Base-by-base conservation (phyloP, 92 coral and sea anemone species). In the Virgularia gustaviana region DNA sequence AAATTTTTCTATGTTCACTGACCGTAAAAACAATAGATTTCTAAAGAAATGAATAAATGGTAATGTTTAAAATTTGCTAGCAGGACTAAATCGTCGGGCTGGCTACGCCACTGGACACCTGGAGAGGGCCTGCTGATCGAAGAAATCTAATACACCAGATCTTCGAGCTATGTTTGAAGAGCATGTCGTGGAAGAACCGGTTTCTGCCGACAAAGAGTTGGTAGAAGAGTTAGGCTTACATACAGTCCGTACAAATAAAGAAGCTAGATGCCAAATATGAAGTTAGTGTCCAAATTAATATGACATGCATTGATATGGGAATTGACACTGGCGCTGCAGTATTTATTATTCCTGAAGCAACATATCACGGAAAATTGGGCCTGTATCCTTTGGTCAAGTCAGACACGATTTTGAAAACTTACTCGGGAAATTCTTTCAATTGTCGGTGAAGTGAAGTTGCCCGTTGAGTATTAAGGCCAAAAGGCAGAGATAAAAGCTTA, bases 261-360 rank as follows among this genome's bases (percentile, higher is more conserved):
- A 70, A 76, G 52, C 13, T 43, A 27, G 52, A 65, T 0, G 33
- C 18, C 23, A 47, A 28, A 27, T 29, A n/a, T n/a, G n/a, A n/a
- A n/a, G n/a, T n/a, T n/a, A n/a, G n/a, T n/a, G n/a, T n/a, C n/a
- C n/a, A n/a, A n/a, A n/a, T n/a, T n/a, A n/a, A n/a, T n/a, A n/a
- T n/a, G n/a, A n/a, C n/a, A n/a, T n/a, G n/a, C n/a, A n/a, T n/a
- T n/a, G n/a, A n/a, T n/a, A 77, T 77, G 81, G 81, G 65, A 49
- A 33, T 77, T 22, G 81, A 77, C 57, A 77, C 75, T 18, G 81
- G 76, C 18, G 75, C 76, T 18, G 75, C 71, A 2, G 81, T 77
- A 1, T 77, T 66, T 25, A 53, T 77, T 47, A 45, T 77, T 31
- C 76, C 75, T 12, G 75, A 77, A 34, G 58, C 28, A 23, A 49